These are phyloP conservation scores for Adelosebastes latens DNA, from an alignment of 2,797 vertebrate species.

Conservation along the genomic window DNA sequence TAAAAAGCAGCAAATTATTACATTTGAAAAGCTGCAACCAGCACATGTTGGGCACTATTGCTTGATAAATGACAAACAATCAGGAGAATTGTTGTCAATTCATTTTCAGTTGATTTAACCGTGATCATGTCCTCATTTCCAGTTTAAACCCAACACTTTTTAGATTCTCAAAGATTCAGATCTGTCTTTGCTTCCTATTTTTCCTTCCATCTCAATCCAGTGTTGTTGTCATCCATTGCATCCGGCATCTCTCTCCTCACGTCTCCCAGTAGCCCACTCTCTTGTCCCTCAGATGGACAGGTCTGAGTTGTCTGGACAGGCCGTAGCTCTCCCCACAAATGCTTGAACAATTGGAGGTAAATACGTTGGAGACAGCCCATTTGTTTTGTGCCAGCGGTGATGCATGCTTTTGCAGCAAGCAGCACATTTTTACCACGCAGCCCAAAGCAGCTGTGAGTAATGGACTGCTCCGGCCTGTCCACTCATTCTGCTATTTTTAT, in stretches of 20 bases:
- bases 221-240: conserved; percentile 8
- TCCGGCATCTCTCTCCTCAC: conserved; percentile 29
- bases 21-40: neutral
- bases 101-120: neutral
- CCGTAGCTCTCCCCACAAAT: conserved; percentile 77
- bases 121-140: neutral
- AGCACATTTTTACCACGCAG: conserved; percentile 89
- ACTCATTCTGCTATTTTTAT: conserved; percentile 89
- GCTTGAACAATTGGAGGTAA: conserved; percentile 90
- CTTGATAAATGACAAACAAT: neutral
- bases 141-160: neutral
- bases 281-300: conserved; percentile 70
- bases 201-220: conserved; percentile 6
- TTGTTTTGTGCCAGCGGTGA: conserved; percentile 85
- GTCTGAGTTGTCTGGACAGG: conserved; percentile 74
- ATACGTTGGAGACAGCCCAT: conserved; percentile 86
- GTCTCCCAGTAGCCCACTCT: conserved; percentile 39
- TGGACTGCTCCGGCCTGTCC: conserved; percentile 87
- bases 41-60: neutral
- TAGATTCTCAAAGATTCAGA: neutral
- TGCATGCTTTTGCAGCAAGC: conserved; percentile 89
- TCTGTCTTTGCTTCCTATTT: neutral
- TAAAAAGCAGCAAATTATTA: neutral
- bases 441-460: conserved; percentile 87
- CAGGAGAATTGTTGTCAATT: neutral